Evolutionary conservation across 2,888 invertebrate species (phyloP).

Genomic region (Allophyes oxyacanthae): DNA sequence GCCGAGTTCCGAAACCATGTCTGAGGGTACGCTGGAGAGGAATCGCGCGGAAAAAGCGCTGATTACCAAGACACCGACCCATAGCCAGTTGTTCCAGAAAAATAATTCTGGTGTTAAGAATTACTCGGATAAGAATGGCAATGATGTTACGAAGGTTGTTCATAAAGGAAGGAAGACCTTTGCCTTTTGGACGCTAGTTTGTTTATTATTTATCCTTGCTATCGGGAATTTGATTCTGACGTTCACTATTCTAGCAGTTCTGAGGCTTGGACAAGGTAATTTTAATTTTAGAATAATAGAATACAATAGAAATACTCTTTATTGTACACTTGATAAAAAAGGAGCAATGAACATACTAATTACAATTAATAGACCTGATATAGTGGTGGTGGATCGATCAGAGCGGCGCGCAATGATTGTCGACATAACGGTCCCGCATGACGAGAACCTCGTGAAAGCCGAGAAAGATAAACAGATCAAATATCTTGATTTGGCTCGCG

Average conservation of each 20-base stretch:
- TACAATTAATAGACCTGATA: no score
- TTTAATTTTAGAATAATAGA: background rate
- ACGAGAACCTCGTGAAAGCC: no score
- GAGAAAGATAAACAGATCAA: no score
- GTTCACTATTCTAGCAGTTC: conserved; percentile 93
- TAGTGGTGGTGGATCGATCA: no score
- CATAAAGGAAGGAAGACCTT: conserved; percentile 90
- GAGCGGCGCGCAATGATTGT: no score
- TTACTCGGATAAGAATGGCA: conserved; percentile 84
- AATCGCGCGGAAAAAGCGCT: conserved; percentile 82
- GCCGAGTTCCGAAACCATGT: conserved; percentile 81
- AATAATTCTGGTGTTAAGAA: conserved; percentile 71
- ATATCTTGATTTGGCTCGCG: no score
- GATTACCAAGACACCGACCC: conserved; percentile 77
- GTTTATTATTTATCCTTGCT: conserved; percentile 92
- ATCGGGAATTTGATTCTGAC: conserved; percentile 95
- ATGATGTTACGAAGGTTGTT: conserved; percentile 78
- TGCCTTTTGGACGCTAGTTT: conserved; percentile 94
- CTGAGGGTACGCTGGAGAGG: conserved; percentile 78
- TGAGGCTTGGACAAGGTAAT: conserved; percentile 92
- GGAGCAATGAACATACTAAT: no score
- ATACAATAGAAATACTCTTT: no score
- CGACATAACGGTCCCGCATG: no score
- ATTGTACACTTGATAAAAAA: no score
- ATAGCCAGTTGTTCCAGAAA: conserved; percentile 71